Base-by-base conservation (phyloP, 2,888 invertebrate species). In the Coecobrya sp. region DNA sequence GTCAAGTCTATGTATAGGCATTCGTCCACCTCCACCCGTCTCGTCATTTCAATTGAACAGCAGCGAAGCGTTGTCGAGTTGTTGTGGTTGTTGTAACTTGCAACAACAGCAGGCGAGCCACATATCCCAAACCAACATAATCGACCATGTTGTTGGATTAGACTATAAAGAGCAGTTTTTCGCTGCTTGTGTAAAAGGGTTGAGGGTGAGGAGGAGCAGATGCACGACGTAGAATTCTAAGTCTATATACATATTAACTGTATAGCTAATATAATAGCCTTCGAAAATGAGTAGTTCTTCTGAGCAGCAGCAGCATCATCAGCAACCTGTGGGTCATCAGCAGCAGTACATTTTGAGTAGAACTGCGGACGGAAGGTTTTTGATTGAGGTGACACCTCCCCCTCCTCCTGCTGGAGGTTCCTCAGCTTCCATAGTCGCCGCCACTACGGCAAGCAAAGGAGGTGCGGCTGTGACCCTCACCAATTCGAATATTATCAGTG, bases 371-470 rank as follows among this genome's bases (percentile, higher is more conserved):
- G 88, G 88, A 62, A 62, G 76, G 65, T 88, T 88, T 42, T 62
- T 88, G 13, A 88, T 88, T 81, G 88, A 88, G 36, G 70, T 88
- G 88, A 88, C 88, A 27, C 88, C 88, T 13, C 88, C 88, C 59
- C 88, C 88, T 45, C 36, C 36, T 36, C 52, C 59, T 59, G 19
- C 45, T n/a, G 45, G 45, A 22, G 30, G 22, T 19, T 45, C n/a
- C 11, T n/a, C 45, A 19, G 27, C 22, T 10, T n/a, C 19, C 36
- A 30, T n/a, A 25, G 62, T 25, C 4, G 3, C 59, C 2, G 85
- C 65, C 52, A 70, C 22, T 45, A n/a, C 70, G 27, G 52, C 52
- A 52, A n/a, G n/a, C 16, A 27, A 27, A 11, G n/a, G n/a, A n/a
- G n/a, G n/a, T n/a, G 13, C 27, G 8, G 42, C 76, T 4, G 45